Conservation (phyloP, 2,888 invertebrate species). For the Drosophila barbarae region DNA sequence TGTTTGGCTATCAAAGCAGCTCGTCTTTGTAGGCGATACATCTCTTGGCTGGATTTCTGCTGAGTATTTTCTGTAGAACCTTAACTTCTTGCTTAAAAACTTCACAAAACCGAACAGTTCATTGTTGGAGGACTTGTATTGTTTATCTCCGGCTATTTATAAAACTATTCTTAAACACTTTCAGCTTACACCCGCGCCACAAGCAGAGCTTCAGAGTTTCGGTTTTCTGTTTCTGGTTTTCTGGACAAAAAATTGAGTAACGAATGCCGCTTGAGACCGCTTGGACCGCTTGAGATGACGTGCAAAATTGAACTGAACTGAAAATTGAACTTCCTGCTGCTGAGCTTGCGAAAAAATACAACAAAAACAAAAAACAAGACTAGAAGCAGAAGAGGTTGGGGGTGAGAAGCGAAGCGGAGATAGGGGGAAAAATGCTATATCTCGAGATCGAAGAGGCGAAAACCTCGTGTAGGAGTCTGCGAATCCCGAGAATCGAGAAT, state of each 20-base stretch:
- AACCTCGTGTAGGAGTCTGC: slow-evolving; percentile 61
- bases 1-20: slow-evolving; percentile 77
- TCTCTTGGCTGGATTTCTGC: slow-evolving; percentile 40
- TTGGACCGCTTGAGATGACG: slow-evolving; percentile 73
- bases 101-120: slow-evolving; percentile 56
- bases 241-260: slow-evolving; percentile 33
- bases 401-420: slow-evolving; percentile 7
- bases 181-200: slow-evolving; percentile 32
- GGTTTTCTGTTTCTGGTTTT: slow-evolving; percentile 23
- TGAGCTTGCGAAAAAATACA: slow-evolving; percentile 60
- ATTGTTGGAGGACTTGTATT: slow-evolving; percentile 38
- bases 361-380: slow-evolving; percentile 33
- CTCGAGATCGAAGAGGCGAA: slow-evolving; percentile 38
- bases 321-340: slow-evolving; percentile 72
- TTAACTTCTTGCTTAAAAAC: slow-evolving; percentile 24
- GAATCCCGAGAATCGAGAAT: slow-evolving; percentile 48
- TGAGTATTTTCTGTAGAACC: slow-evolving; percentile 9
- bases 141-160: slow-evolving; percentile 8
- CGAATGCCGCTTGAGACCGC: slow-evolving; percentile 36
- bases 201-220: slow-evolving; percentile 23
- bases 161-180: slow-evolving; percentile 25
- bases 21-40: slow-evolving; percentile 78
- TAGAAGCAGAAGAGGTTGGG: slow-evolving; percentile 13
- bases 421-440: slow-evolving; percentile 35
- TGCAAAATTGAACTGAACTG: slow-evolving; percentile 74